Base-by-base conservation (phyloP, 2,113 vertebrate genomes). In the Polypterus bichir region DNA sequence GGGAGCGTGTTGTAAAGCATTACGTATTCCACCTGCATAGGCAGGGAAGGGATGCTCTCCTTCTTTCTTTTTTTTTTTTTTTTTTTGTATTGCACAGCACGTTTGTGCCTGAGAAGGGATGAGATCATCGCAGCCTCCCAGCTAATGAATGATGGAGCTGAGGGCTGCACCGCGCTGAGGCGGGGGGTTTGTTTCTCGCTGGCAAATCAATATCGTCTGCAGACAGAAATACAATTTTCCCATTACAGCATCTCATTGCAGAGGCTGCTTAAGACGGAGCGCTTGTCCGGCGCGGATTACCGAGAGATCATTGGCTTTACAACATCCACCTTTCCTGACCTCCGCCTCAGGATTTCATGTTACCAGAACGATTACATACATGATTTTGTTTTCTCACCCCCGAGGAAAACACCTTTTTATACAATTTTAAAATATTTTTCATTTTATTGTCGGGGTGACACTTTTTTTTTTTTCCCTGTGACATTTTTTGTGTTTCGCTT, bases 121-220 rank as follows among this genome's bases (percentile, higher is more conserved):
- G 49, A 51, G 49, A 51, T 51, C 49, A 51, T 51, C 49, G 49
- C 49, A 51, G 49, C 9, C 49, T 51, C 49, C 9, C 49, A 51
- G 49, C 49, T 51, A 51, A 51, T 51, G 49, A 51, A 9, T 6
- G 49, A 6, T 51, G 49, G 49, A 51, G 49, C 49, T 51, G 6
- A 7, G 49, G 49, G 49, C 6, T 6, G 6, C 58, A 61, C 61
- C 54, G 64, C 60, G 57, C 59, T 62, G 61, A 58, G 62, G 58
- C 48, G 54, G 65, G 65, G 63, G 60, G 68, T 63, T 64, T 66
- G 70, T 65, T 65, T 54, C 57, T 59, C 59, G 60, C 53, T 57
- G 59, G 71, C 59, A 68, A 74, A 75, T 75, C 71, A 67, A 77
- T 74, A 71, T 70, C 47, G 67, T 74, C 73, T 76, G 70, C 68